Evolutionary conservation across 2,888 invertebrate species (phyloP).

Genomic region (Conus canariensis): DNA sequence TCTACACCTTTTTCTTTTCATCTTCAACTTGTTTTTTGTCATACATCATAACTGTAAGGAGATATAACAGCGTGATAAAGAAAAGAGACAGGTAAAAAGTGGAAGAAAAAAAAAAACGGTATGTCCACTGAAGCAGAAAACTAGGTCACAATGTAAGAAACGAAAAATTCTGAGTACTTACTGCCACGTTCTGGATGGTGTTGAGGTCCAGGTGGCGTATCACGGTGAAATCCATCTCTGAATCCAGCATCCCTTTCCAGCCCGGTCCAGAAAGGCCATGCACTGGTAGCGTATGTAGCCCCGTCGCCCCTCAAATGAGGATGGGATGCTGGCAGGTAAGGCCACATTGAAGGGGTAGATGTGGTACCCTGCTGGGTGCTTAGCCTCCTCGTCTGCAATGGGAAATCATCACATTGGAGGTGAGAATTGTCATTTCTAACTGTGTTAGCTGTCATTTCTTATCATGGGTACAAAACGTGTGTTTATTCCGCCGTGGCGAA

Average conservation of each 20-base stretch:
- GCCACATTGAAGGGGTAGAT: constrained; percentile 52
- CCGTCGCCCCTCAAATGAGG: constrained; percentile 51
- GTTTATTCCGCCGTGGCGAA: no score
- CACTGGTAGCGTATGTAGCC: constrained; percentile 50
- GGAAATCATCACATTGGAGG: neutral
- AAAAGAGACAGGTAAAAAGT: no score
- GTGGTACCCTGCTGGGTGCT: constrained; percentile 48
- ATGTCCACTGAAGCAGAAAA: neutral
- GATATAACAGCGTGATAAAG: no score
- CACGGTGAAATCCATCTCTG: constrained; percentile 50
- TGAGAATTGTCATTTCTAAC: neutral
- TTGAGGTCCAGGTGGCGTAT: constrained; percentile 50
- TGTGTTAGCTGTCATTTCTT: neutral
- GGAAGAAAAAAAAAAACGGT: no score
- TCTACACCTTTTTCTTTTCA: no score
- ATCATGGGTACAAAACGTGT: no score
- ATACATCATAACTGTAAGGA: no score
- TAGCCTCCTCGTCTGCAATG: constrained; percentile 41
- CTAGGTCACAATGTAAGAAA: neutral
- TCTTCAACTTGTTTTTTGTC: no score
- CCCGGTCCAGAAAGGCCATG: constrained; percentile 49
- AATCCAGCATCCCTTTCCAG: constrained; percentile 48
- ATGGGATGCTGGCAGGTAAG: constrained; percentile 49
- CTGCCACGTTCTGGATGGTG: constrained; percentile 44
- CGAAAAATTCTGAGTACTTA: constrained; percentile 35